Base-by-base conservation (phyloP, 2,888 invertebrate species). In the Digitonthophagus gazella region DNA sequence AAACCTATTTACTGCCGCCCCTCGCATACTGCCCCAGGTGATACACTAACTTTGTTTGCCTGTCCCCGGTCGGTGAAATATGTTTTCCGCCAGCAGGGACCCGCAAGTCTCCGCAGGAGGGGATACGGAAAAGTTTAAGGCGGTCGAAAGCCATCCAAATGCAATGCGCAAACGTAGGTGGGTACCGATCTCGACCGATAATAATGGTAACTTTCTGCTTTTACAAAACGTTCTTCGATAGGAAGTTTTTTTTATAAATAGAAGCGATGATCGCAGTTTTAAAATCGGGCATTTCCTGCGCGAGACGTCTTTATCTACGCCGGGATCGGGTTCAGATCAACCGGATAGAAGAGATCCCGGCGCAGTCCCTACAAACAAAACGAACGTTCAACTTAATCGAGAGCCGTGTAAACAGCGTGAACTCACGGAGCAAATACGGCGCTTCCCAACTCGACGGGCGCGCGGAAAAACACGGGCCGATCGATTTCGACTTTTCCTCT, bases 331-430 rank as follows among this genome's bases (percentile, higher is more conserved):
- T 44, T 11, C 28, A 44, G 28, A 44, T 44, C 28, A 44, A 44
- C 28, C 28, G 28, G 28, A 44, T 44, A 61, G 20, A 18, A 61
- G 18, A 61, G 61, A 61, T 20, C n/a, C 61, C n/a, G 20, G 20
- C 61, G 61, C 20, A 19, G 20, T 20, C 18, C 71, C 69, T 67
- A 69, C 71, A 72, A 73, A 71, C 73, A 74, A 74, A 74, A 74
- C 73, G 72, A 73, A 72, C 72, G 72, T 74, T 73, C 74, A 71
- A 74, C 70, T 74, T 72, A 69, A 73, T 72, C 69, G 72, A 73
- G 72, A 74, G 72, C 71, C 73, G 67, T 74, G 73, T 71, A 73
- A 73, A 73, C 72, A 73, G 64, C 71, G 73, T 72, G 72, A 72
- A 70, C 70, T 44, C 28, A 44, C 28, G 28, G 28, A 44, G 28